Evolutionary conservation across 2,113 vertebrate genomes (phyloP).

Genomic region (Calyptommatus sinebrachiatus): DNA sequence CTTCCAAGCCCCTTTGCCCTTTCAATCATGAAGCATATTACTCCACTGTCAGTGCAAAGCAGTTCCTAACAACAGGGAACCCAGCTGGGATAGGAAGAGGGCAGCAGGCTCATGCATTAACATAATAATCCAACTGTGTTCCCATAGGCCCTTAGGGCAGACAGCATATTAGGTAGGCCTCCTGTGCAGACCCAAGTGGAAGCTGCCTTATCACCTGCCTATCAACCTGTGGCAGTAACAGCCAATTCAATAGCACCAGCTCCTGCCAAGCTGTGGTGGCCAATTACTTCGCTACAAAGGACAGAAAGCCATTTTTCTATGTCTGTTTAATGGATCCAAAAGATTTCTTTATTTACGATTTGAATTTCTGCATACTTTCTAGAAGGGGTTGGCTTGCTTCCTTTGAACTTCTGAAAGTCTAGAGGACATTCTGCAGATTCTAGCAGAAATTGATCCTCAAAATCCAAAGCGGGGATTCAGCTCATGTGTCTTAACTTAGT

Average conservation of each 20-base stretch:
- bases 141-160: constrained; percentile 96
- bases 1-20: constrained; percentile 92
- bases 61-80: constrained; percentile 94
- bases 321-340: constrained; percentile 44
- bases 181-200: constrained; percentile 78
- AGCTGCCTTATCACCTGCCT: constrained; percentile 82
- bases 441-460: constrained; percentile 28
- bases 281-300: constrained; percentile 67
- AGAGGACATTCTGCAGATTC: constrained; percentile 8
- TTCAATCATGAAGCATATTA: constrained; percentile 99
- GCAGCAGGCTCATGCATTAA: constrained; percentile 98
- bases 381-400: constrained; percentile 20
- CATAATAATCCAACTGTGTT: constrained; percentile 98
- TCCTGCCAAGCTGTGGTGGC: constrained; percentile 61
- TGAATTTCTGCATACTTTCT: not conserved
- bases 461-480: constrained; percentile 19
- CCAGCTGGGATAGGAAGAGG: constrained; percentile 97
- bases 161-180: constrained; percentile 95
- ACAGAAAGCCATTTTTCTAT: constrained; percentile 48
- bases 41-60: constrained; percentile 98
- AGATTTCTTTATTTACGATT: constrained; percentile 44
- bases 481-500: not conserved
- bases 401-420: constrained; percentile 54
- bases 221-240: constrained; percentile 88
- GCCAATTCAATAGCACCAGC: constrained; percentile 64